Conservation (phyloP, 2,113 vertebrate species). For the Tretioscincus oriximinensis region DNA sequence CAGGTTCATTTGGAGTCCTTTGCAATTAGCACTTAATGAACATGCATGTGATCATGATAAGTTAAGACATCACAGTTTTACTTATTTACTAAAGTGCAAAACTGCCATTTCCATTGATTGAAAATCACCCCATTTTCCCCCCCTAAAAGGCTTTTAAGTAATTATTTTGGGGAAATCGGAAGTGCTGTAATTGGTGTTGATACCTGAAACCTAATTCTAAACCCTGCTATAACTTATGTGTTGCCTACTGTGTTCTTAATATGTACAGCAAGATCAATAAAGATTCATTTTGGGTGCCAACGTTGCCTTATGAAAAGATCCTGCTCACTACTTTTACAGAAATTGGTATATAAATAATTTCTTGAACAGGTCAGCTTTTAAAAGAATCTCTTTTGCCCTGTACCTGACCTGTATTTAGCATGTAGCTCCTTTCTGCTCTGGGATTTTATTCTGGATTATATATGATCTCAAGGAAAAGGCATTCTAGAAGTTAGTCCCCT, state of each 20-base stretch:
- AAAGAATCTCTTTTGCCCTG: neutral
- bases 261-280: constrained; percentile 28
- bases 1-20: constrained; percentile 83
- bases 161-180: constrained; percentile 57
- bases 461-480: too few relatives aligned
- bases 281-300: constrained; percentile 17
- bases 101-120: constrained; percentile 74
- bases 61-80: constrained; percentile 71
- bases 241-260: constrained; percentile 21
- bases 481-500: too few relatives aligned
- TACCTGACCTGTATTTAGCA: neutral
- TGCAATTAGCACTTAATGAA: constrained; percentile 84
- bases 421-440: neutral
- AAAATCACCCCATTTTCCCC: constrained; percentile 63
- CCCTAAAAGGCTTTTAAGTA: constrained; percentile 66
- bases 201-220: constrained; percentile 50
- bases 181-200: constrained; percentile 67
- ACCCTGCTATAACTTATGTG: constrained; percentile 16
- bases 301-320: neutral
- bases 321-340: neutral
- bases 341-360: neutral
- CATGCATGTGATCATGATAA: constrained; percentile 74
- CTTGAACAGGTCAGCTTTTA: constrained; percentile 7
- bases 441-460: neutral
- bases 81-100: constrained; percentile 77